Evolutionary conservation across 1,140 invertebrate species (phyloP), one percentile per base, ranked within the genome.

Genomic region (Carposina sasakii): DNA sequence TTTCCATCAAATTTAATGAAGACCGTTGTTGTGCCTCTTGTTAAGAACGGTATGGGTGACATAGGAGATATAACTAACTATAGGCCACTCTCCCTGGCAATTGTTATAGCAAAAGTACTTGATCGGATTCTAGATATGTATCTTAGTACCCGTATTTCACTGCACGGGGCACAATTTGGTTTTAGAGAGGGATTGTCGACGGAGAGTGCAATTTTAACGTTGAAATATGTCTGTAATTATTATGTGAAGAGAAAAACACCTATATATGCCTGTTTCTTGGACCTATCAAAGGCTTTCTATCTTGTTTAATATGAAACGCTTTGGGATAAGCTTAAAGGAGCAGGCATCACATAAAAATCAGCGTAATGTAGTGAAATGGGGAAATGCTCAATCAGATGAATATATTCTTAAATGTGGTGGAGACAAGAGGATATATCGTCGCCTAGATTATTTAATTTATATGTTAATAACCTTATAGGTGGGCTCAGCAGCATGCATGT

Each of bases 401-500:
- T 33, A 3, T 33, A n/a, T 33, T 33, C 30, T 6, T 33, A 33
- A 33, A 33, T 33, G n/a, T 13, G 30, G 30, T 8, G 5, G 12
- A 3, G 3, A 15, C 3, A 10, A 33, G 39, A 23, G 19, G 19
- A 23, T 12, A 12, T 41, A n/a, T 24, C 39, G n/a, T 24, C 22
- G n/a, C 23, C 39, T 3, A n/a, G 20, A n/a, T 16, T 41, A n/a
- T 41, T 41, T 16, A 24, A 41, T 16, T 8, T 41, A 3, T 24
- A 41, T 41, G 23, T 41, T 3, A 41, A 41, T 24, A 16, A 41
- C 13, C 22, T 41, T 21, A 41, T 41, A 13, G 39, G 26, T 20
- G 39, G 22, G 20, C 39, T 41, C 39, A 41, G 39, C 39, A 41
- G 22, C n/a, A 26, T 23, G 22, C 39, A 41, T 41, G 21, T 41